Evolutionary conservation across 2,888 invertebrate species (phyloP), one percentile per base, ranked within the genome.

Genomic region (Chymomyza fuscimana): DNA sequence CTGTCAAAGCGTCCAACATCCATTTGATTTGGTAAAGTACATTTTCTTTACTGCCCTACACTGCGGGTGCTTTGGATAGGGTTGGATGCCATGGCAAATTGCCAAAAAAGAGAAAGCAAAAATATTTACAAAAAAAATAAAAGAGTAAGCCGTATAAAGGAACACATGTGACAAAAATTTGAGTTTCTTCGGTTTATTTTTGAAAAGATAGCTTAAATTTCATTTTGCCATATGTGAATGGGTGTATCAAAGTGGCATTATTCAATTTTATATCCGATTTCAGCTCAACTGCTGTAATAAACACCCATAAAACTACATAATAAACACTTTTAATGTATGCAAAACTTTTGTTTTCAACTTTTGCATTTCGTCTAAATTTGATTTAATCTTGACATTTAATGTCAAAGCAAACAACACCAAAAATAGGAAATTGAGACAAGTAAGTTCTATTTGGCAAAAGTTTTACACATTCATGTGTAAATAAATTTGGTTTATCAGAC

Each of bases 1-100:
- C 87, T 87, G 84, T 85, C 82, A 79, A 75, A 73, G 79, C 69
- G 69, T 65, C 76, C 71, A 80, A 78, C 80, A 84, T 75, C 76
- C 74, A 80, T 84, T 86, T 84, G 81, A 82, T 79, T 80, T 77
- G 73, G 69, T 71, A 71, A 74, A 76, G 36, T 36, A 60, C 36
- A n/a, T n/a, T 61, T 25, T 50, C 29, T n/a, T 36, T 5, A 16
- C 54, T 56, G 16, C 10, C 52, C 46, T 52, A 25, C 52, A 63
- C 54, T 54, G 54, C 54, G 54, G 54, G 54, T 54, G 54, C 54
- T 54, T 54, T 22, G 9, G 54, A 54, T 22, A 54, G 54, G 54
- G 22, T 54, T 54, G 16, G 22, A 3, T 54, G 22, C 5, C n/a
- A 1, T 16, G 7, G 16, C 12, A 46, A 46, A 46, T 46, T 46